Conservation (phyloP, 2,797 vertebrate species). For the Dendrocincla tyrannina region DNA sequence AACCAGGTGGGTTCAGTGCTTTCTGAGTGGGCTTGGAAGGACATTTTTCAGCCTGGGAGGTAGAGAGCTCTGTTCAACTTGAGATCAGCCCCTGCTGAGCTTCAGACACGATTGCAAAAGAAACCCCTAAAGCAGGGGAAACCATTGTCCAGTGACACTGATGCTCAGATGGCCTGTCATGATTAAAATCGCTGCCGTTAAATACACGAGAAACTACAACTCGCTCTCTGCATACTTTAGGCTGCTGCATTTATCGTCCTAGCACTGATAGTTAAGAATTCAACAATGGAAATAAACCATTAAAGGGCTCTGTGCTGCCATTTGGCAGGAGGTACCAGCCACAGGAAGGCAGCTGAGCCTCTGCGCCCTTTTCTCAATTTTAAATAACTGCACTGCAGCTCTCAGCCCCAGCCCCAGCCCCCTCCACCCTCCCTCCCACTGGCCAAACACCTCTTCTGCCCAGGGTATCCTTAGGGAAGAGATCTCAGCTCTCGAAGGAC, state of each 20-base stretch:
- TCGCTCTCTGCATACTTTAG: not conserved
- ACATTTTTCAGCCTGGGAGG: not conserved
- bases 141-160: not conserved
- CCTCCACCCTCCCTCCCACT: rapidly evolving
- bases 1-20: not conserved
- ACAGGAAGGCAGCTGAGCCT: rapidly evolving
- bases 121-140: not conserved
- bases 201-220: not conserved
- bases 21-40: not conserved
- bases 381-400: not conserved
- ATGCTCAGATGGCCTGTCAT: not conserved
- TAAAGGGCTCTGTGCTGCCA: not conserved
- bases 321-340: not conserved
- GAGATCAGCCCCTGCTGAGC: not conserved
- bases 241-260: not conserved
- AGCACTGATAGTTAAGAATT: not conserved
- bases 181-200: not conserved
- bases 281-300: not conserved
- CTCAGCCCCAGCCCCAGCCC: not conserved
- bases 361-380: not conserved
- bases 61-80: not conserved
- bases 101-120: rapidly evolving
- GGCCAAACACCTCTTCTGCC: not conserved
- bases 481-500: not conserved
- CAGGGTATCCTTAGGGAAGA: not conserved